Conservation (phyloP, 1,140 invertebrate genomes). For the Microplitis mediator region DNA sequence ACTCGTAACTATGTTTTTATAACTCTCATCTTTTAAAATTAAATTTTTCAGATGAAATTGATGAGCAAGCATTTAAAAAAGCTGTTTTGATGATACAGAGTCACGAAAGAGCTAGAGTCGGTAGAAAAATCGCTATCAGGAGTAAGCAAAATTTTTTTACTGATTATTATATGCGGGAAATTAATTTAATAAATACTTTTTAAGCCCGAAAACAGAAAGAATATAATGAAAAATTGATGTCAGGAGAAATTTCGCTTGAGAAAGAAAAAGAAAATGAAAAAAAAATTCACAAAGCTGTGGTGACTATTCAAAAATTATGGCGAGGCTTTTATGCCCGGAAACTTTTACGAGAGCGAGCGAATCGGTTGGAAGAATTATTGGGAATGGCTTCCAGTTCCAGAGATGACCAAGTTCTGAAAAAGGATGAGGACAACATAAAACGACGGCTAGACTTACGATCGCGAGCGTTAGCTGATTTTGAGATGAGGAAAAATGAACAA, state of each 20-base stretch:
- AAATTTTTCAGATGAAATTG: slow-evolving; percentile 5
- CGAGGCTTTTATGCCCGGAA: no score
- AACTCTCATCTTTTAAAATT: no score
- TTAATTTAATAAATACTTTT: slow-evolving; percentile 2
- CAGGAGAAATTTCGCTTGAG: slow-evolving; percentile 19
- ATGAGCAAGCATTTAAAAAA: slow-evolving; percentile 35
- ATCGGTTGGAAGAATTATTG: no score
- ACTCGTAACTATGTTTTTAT: slow-evolving; percentile 22
- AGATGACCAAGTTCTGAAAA: slow-evolving; percentile 48
- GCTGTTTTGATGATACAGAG: slow-evolving; percentile 61
- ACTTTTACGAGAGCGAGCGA: no score
- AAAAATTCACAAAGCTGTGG: no score
- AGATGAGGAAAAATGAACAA: background rate
- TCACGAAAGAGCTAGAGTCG: slow-evolving; percentile 65
- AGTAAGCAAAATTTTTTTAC: no score
- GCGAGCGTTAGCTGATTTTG: slow-evolving; percentile 34
- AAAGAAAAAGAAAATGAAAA: background rate
- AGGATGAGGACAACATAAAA: slow-evolving; percentile 33
- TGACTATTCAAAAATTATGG: no score
- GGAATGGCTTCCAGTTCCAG: no score
- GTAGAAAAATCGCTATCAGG: background rate
- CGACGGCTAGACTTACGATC: background rate
- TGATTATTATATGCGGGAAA: no score
- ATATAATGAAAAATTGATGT: slow-evolving; percentile 33
- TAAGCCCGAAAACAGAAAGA: slow-evolving; percentile 23